Conservation (phyloP, 2,113 vertebrate genomes). For the Myotis lucifugus region DNA sequence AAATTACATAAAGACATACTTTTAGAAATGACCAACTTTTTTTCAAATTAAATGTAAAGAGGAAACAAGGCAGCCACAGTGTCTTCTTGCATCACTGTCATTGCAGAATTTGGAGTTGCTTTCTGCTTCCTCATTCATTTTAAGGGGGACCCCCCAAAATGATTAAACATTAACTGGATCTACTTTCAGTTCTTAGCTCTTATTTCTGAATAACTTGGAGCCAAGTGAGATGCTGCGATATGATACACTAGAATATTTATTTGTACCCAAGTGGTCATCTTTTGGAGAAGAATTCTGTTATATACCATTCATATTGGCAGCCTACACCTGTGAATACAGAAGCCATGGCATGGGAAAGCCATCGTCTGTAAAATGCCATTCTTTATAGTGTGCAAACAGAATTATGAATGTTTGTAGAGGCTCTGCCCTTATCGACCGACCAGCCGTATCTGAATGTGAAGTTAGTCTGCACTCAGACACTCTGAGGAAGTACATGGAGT, state of each 20-base stretch:
- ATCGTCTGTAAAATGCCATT: not conserved
- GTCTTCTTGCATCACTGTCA: not conserved
- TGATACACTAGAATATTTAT: not conserved
- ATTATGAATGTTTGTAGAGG: constrained; percentile 56
- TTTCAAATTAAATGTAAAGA: not conserved
- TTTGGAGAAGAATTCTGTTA: not conserved
- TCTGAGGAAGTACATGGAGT: not conserved
- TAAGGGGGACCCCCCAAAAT: not conserved
- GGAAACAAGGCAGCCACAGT: not conserved
- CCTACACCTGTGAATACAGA: not conserved
- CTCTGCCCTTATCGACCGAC: constrained; percentile 24
- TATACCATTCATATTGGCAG: not conserved
- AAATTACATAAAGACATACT: not conserved
- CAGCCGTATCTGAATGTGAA: not conserved
- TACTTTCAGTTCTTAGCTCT: constrained; percentile 20
- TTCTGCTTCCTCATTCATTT: constrained; percentile 6
- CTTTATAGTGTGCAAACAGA: constrained; percentile 53
- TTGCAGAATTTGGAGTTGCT: not conserved
- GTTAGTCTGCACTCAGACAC: not conserved
- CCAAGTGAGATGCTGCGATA: not conserved
- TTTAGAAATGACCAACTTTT: not conserved
- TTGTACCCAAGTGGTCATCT: not conserved
- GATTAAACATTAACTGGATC: not conserved
- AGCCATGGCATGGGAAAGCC: not conserved
- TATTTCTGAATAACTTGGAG: not conserved